Evolutionary conservation across 2,888 invertebrate species (phyloP).

Genomic region (Poecilobothrus nobilitatus): DNA sequence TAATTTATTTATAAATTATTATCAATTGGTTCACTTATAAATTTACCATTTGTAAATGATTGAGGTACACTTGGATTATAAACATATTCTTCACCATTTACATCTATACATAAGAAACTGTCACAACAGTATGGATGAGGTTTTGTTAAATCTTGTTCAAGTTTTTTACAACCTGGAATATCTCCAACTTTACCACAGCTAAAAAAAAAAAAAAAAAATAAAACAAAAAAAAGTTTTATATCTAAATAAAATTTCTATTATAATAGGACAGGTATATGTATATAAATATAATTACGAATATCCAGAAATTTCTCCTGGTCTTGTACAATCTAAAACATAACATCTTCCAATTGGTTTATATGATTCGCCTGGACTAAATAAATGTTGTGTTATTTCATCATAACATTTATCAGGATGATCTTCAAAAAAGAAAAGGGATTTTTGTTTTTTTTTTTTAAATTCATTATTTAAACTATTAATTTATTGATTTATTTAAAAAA

Average conservation of each 20-base stretch:
- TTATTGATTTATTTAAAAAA: too few relatives aligned
- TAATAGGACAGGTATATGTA: too few relatives aligned
- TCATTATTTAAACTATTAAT: too few relatives aligned
- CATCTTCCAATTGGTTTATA: slow-evolving; percentile 8
- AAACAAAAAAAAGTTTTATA: neutral
- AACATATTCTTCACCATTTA: neutral
- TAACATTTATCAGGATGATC: slow-evolving; percentile 8
- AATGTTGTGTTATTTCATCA: neutral
- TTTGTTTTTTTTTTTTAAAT: too few relatives aligned
- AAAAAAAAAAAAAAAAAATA: neutral
- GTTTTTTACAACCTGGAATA: neutral
- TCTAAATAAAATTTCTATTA: too few relatives aligned
- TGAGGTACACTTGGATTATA: neutral
- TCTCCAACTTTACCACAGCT: neutral
- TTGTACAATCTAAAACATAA: neutral
- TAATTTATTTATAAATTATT: too few relatives aligned
- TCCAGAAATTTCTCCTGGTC: neutral
- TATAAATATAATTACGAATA: too few relatives aligned
- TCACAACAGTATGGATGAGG: slow-evolving; percentile 9
- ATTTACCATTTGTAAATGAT: too few relatives aligned
- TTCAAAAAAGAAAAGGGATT: neutral
- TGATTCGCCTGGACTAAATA: neutral
- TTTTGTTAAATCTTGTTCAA: slow-evolving; percentile 5
- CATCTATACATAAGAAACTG: neutral
- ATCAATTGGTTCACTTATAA: too few relatives aligned